Evolutionary conservation across 2,797 vertebrate genomes (phyloP).

Genomic region (Sebastes minor): DNA sequence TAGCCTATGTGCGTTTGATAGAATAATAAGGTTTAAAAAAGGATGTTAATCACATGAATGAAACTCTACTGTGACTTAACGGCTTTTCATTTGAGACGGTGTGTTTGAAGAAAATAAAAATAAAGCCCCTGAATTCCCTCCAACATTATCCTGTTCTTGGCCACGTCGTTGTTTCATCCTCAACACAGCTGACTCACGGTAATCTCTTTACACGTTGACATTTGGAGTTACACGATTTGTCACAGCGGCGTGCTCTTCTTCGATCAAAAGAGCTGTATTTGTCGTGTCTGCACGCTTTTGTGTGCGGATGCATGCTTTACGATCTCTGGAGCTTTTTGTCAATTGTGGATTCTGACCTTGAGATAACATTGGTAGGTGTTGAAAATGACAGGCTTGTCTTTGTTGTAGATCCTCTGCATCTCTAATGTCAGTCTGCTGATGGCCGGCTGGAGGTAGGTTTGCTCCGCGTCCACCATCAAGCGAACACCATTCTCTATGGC

Average conservation of each 20-base stretch:
- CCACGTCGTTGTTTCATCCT: neutral
- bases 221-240: neutral
- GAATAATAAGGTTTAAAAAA: neutral
- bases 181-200: neutral
- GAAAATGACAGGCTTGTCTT: conserved; percentile 86
- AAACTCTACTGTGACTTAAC: neutral
- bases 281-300: neutral
- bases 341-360: conserved; percentile 78
- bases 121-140: neutral
- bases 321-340: neutral
- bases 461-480: conserved; percentile 94
- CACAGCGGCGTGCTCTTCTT: neutral
- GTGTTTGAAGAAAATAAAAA: neutral
- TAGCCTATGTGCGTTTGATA: neutral
- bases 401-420: conserved; percentile 90
- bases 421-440: conserved; percentile 90
- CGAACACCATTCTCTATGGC: conserved; percentile 84
- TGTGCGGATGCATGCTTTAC: neutral
- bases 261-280: neutral
- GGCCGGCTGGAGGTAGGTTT: conserved; percentile 94
- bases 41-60: neutral
- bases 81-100: neutral
- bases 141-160: neutral
- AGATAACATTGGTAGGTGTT: conserved; percentile 96
- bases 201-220: conserved; percentile 12